phyloP scores from a whole-genome alignment of 2,113 vertebrate species.

The Nibea albiflora region DNA sequence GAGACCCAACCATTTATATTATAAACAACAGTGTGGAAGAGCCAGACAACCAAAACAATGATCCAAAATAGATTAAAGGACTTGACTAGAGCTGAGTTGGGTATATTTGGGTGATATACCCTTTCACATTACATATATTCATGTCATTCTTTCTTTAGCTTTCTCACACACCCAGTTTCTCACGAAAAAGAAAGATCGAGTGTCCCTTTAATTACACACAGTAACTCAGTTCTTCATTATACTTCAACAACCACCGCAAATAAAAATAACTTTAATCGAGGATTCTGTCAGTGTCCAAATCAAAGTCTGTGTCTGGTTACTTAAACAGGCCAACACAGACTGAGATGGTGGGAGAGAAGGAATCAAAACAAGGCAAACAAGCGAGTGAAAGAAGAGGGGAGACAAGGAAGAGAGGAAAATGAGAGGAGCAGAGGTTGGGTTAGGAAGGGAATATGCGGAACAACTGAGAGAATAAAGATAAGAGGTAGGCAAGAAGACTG shows the following conservation, averaged over 20 bases:
- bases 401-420: not conserved
- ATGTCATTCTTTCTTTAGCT: too few relatives aligned
- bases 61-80: too few relatives aligned
- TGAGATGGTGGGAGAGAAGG: not conserved
- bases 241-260: slow-evolving; percentile 10
- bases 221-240: not conserved
- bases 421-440: slow-evolving; percentile 21
- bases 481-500: slow-evolving; percentile 23
- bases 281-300: slow-evolving; percentile 32
- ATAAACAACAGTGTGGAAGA: too few relatives aligned
- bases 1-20: too few relatives aligned
- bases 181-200: too few relatives aligned
- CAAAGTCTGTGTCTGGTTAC: slow-evolving; percentile 9
- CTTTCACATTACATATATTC: too few relatives aligned
- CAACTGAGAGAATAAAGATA: slow-evolving; percentile 40
- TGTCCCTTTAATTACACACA: too few relatives aligned
- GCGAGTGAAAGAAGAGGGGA: not conserved
- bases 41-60: too few relatives aligned
- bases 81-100: too few relatives aligned
- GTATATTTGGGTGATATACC: too few relatives aligned
- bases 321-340: not conserved
- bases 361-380: slow-evolving; percentile 22
- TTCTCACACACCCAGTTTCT: too few relatives aligned
- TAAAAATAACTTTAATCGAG: slow-evolving; percentile 67
- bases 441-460: slow-evolving; percentile 38